A percentile compares a stretch with the other conserved stretches of the same genome.
Conservation (phyloP, 2,797 vertebrate genomes). For the Premnoplex brunnescens region DNA sequence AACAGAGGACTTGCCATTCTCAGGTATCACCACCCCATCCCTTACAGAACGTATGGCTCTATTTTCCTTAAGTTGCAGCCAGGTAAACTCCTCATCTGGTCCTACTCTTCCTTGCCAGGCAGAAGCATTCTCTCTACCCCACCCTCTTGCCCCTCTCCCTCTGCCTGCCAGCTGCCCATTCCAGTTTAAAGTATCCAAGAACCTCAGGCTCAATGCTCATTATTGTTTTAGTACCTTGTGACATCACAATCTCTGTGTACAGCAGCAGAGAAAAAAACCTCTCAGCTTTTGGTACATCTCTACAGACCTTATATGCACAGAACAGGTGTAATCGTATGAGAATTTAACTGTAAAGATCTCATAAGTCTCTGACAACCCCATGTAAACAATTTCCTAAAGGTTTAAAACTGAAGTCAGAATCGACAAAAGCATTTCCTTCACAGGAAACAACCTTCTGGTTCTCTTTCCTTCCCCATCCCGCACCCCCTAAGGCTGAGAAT, state of each 20-base stretch:
- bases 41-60: background rate
- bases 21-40: background rate
- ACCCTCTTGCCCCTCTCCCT: background rate
- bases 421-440: background rate
- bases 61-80: background rate
- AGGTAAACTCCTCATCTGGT: background rate
- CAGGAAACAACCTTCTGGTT: background rate
- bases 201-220: background rate
- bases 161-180: background rate
- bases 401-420: background rate
- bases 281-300: background rate
- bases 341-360: background rate
- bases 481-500: background rate
- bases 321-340: background rate
- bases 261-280: background rate
- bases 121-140: background rate
- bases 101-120: background rate
- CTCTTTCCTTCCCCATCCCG: background rate
- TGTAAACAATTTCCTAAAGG: background rate
- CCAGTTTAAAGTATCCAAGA: background rate
- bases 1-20: background rate
- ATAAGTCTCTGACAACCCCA: background rate
- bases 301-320: fast-evolving
- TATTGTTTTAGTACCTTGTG: background rate
- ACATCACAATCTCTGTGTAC: background rate